Evolutionary conservation across 2,888 invertebrate species (phyloP).

Genomic region (Drosophila formosana): DNA sequence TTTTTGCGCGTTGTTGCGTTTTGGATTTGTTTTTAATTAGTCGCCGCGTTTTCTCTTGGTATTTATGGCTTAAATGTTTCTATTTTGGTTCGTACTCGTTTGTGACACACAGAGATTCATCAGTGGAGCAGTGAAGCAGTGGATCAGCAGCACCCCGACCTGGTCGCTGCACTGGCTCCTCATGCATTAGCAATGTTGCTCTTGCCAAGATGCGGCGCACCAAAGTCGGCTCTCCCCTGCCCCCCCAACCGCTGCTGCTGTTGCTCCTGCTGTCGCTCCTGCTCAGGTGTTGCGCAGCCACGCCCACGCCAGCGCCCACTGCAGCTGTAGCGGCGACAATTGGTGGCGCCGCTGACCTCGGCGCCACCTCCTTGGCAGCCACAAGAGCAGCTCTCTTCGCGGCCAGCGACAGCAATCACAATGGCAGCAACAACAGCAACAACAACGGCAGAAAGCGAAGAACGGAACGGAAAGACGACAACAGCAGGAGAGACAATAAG

Average conservation of each 20-base stretch:
- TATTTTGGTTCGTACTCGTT: slow-evolving; percentile 20
- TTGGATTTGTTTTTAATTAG: slow-evolving; percentile 71
- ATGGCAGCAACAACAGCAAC: slow-evolving; percentile 26
- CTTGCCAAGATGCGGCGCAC: slow-evolving; percentile 71
- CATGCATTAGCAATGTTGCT: slow-evolving; percentile 71
- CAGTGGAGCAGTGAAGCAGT: slow-evolving; percentile 6
- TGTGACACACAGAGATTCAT: slow-evolving; percentile 21
- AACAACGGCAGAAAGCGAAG: slow-evolving; percentile 11
- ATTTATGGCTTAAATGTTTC: slow-evolving; percentile 39
- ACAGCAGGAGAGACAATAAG: slow-evolving; percentile 36
- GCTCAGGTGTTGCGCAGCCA: slow-evolving; percentile 32
- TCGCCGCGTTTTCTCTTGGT: slow-evolving; percentile 46
- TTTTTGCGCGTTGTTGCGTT: slow-evolving; percentile 56
- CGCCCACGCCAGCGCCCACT: slow-evolving; percentile 47
- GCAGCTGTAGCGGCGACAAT: slow-evolving; percentile 34
- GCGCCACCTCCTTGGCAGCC: slow-evolving; percentile 70
- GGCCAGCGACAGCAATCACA: slow-evolving; percentile 25
- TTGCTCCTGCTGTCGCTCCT: slow-evolving; percentile 49
- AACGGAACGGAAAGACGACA: slow-evolving; percentile 22
- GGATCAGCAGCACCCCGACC: slow-evolving; percentile 11
- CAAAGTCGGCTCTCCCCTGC: slow-evolving; percentile 54
- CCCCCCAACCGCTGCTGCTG: slow-evolving; percentile 46
- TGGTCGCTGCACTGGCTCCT: slow-evolving; percentile 25
- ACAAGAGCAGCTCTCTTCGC: slow-evolving; percentile 59
- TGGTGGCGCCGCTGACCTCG: slow-evolving; percentile 50